Base-by-base conservation (phyloP, 1,140 invertebrate genomes). In the Aphaenogaster ashmeadi region DNA sequence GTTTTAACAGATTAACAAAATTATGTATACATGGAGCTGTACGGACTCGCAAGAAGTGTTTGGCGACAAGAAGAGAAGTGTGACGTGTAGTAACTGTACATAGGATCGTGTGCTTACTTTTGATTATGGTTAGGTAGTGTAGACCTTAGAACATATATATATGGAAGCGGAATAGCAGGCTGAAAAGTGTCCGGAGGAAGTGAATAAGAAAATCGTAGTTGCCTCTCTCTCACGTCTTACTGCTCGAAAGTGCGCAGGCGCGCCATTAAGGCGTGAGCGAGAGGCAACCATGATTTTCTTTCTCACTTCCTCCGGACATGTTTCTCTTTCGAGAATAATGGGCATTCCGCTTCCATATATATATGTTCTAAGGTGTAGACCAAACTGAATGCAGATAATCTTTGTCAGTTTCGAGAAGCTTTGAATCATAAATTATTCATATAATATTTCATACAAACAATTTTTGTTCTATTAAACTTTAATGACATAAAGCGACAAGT, bases 1-100 rank as follows among this genome's bases (percentile, higher is more conserved):
- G 75, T 50, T 85, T 33, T 41, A 58, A 52, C 71, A 47, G 64
- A 71, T 56, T 21, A 36, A 78, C 56, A 75, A 84, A 80, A 79
- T 60, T 9, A 27, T 9, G 21, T 67, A 50, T 52, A 5, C 50
- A n/a, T 72, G 33, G 36, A 71, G 56, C 1, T 62, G 1, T 44
- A 50, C n/a, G 21, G 21, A 54, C 8, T 80, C n/a, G 8, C n/a
- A 18, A 5, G 1, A n/a, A 44, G n/a, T 7, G 0, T 21, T 50
- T 18, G 11, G 15, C 13, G 1, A 15, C 15, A 15, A 54, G 36
- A 5, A 80, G 2, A 54, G 27, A 36, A 50, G 6, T 50, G 36
- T 13, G 18, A 27, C 4, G 6, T 9, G 1, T 52, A 80, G 27
- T 67, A 38, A 80, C 54, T n/a, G n/a, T n/a, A 36, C 18, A 21